Conservation (phyloP, 1,140 invertebrate genomes). For the Nephotettix cincticeps region DNA sequence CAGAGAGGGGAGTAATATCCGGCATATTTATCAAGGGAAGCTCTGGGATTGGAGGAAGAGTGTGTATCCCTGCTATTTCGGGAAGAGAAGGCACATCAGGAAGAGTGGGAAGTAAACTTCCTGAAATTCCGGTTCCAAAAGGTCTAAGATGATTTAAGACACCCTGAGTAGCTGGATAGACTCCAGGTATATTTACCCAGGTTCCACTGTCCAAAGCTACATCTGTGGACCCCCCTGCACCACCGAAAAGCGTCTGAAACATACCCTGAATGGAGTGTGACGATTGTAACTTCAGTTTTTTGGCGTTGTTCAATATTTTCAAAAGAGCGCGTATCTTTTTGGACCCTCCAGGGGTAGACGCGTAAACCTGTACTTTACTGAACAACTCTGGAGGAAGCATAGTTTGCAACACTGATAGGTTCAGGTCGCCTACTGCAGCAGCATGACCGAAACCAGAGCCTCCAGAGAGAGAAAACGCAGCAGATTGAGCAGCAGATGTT, state of each 20-base stretch:
- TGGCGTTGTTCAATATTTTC: background rate
- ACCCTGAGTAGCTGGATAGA: constrained; percentile 10
- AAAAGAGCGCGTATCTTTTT: background rate
- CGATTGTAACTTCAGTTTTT: background rate
- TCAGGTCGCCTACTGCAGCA: background rate
- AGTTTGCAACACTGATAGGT: background rate
- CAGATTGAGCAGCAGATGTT: background rate
- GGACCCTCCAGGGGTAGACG: background rate
- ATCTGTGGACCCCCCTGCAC: constrained; percentile 2
- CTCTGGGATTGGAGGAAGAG: constrained; percentile 16
- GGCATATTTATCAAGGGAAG: constrained; percentile 29
- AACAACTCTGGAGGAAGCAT: background rate
- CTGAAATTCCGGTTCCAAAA: background rate
- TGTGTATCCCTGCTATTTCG: constrained; percentile 16
- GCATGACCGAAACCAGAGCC: background rate
- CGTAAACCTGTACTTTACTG: background rate
- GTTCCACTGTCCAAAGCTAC: background rate
- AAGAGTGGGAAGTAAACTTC: constrained; percentile 10
- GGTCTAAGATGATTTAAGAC: constrained; percentile 22
- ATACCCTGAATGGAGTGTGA: background rate
- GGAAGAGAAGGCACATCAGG: constrained; percentile 29
- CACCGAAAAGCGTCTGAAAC: constrained; percentile 12
- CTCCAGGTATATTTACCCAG: background rate
- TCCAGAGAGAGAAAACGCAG: background rate
- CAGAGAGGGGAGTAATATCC: background rate